Conservation (phyloP, 2,797 vertebrate species). For the Sebastes reedi region DNA sequence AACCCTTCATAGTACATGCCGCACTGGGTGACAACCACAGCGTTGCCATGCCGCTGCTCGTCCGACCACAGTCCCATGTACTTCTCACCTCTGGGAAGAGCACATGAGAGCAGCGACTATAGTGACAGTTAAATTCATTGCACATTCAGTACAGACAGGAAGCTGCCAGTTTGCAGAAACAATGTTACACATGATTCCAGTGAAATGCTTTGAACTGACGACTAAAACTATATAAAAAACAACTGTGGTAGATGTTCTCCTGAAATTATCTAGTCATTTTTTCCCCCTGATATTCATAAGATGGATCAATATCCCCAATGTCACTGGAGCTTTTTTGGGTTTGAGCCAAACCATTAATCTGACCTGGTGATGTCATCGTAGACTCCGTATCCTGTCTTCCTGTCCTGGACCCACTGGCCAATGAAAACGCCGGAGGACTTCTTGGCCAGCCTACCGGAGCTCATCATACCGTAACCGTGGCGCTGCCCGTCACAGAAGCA, state of each 20-base stretch:
- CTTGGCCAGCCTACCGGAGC: slow-evolving; percentile 89
- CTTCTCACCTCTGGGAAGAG: slow-evolving; percentile 89
- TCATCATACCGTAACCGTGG: slow-evolving; percentile 93
- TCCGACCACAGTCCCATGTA: slow-evolving; percentile 97
- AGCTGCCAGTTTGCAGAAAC: neutral
- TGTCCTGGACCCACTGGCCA: slow-evolving; percentile 93
- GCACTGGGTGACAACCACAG: slow-evolving; percentile 93
- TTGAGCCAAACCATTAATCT: neutral
- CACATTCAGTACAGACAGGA: neutral
- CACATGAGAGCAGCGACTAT: neutral
- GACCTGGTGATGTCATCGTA: slow-evolving; percentile 96
- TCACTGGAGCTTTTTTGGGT: neutral
- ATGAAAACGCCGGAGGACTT: slow-evolving; percentile 94
- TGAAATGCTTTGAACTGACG: neutral
- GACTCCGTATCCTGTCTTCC: slow-evolving; percentile 93
- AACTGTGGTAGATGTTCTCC: neutral
- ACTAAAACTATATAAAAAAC: neutral
- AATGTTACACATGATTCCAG: neutral
- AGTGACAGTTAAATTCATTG: neutral
- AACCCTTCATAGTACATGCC: slow-evolving; percentile 93
- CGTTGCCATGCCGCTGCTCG: slow-evolving; percentile 89
- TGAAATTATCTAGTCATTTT: neutral
- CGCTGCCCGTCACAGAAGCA: slow-evolving; percentile 92
- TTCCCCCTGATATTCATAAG: neutral
- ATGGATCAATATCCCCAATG: neutral